Conservation (phyloP, 2,113 vertebrate genomes). For the Motacilla tschutschensis region DNA sequence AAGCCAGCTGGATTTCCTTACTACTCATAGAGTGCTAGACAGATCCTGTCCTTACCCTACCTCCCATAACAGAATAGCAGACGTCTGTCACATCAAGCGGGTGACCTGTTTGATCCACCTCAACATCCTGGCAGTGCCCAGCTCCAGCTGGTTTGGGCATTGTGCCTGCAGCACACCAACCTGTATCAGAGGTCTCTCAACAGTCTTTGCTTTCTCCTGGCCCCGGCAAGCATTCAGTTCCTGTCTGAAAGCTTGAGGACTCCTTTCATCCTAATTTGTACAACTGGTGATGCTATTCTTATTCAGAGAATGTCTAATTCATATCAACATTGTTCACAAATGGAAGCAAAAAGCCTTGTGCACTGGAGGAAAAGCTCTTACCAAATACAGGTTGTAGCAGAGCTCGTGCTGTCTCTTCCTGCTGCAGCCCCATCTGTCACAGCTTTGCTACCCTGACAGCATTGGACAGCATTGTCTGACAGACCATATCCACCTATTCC, state of each 20-base stretch:
- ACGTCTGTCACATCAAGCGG: neutral
- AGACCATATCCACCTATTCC: neutral
- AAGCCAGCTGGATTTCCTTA: slow-evolving; percentile 8
- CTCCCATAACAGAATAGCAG: neutral
- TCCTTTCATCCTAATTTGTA: slow-evolving; percentile 24
- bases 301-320: slow-evolving; percentile 12
- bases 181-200: neutral
- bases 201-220: neutral
- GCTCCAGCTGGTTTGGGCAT: neutral
- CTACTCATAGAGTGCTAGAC: neutral
- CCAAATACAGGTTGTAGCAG: neutral
- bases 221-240: neutral
- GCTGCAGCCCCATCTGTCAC: neutral
- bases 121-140: neutral
- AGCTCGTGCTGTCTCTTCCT: neutral
- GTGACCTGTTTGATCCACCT: neutral
- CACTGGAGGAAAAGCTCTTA: slow-evolving; percentile 6
- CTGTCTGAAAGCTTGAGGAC: slow-evolving; percentile 1
- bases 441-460: neutral
- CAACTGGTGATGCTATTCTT: slow-evolving; percentile 1
- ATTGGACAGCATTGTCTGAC: neutral
- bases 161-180: neutral
- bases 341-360: slow-evolving; percentile 6
- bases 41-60: neutral
- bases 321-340: neutral